Conservation (phyloP, 1,140 invertebrate species). For the Achatina immaculata region DNA sequence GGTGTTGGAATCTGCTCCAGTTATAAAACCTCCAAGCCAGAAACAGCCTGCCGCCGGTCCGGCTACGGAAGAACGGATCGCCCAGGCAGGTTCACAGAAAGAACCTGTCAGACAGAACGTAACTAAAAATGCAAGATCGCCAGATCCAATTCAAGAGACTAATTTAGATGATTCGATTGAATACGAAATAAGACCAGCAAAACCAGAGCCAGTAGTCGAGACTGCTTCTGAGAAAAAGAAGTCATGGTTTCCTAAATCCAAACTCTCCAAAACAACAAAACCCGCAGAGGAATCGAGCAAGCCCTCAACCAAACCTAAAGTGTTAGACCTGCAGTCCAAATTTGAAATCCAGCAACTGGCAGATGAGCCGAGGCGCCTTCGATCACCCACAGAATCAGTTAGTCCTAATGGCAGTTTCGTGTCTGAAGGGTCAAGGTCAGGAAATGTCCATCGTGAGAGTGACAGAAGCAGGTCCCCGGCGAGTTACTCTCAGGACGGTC, state of each 20-base stretch:
- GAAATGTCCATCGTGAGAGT: neutral
- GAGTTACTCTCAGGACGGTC: neutral
- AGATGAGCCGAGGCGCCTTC: slow-evolving; percentile 24
- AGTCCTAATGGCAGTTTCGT: slow-evolving; percentile 18
- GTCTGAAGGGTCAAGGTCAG: slow-evolving; percentile 15
- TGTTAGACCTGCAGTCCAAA: slow-evolving; percentile 19
- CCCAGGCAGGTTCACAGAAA: neutral
- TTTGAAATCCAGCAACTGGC: slow-evolving; percentile 30
- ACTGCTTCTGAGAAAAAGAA: slow-evolving; percentile 28
- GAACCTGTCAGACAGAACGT: neutral
- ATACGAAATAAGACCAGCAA: neutral
- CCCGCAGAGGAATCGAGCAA: neutral
- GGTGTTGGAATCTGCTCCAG: neutral
- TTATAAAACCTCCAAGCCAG: neutral
- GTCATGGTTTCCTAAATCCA: slow-evolving; percentile 34
- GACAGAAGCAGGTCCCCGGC: slow-evolving; percentile 7
- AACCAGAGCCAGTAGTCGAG: neutral
- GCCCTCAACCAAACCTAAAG: neutral
- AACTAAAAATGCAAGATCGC: neutral
- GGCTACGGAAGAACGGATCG: neutral
- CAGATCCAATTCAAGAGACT: slow-evolving; percentile 27
- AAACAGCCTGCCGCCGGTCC: neutral
- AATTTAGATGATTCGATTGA: slow-evolving; percentile 36
- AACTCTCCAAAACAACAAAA: slow-evolving; percentile 5
- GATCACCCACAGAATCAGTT: neutral